phyloP scores from a whole-genome alignment of 2,888 invertebrate genomes.

The Bibio marci region DNA sequence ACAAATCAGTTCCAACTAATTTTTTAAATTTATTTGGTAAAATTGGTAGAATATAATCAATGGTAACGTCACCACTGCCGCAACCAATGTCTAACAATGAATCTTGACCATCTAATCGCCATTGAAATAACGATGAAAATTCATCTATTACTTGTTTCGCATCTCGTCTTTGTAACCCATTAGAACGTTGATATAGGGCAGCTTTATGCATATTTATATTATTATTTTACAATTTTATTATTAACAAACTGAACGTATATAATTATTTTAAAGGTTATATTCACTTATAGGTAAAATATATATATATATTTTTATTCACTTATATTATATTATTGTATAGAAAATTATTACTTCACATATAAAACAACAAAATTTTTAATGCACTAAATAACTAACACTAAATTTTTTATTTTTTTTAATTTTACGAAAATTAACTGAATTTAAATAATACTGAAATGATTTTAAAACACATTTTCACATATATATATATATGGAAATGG shows the following conservation, averaged over 20 bases:
- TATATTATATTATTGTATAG: too few species aligned
- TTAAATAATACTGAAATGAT: too few species aligned
- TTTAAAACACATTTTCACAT: too few species aligned
- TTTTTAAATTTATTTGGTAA: conserved; percentile 36
- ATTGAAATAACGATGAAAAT: conserved; percentile 38
- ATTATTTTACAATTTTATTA: background rate
- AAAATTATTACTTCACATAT: too few species aligned
- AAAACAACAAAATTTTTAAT: too few species aligned
- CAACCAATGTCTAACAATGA: conserved; percentile 54
- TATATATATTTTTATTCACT: too few species aligned
- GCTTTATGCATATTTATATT: conserved; percentile 39
- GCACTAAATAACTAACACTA: too few species aligned
- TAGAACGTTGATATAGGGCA: conserved; percentile 47
- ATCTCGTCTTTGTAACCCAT: conserved; percentile 49
- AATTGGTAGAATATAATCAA: conserved; percentile 41
- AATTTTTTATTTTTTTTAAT: too few species aligned
- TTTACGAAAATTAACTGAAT: too few species aligned
- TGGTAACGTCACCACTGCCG: conserved; percentile 53
- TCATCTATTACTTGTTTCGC: conserved; percentile 44
- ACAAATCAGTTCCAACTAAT: conserved; percentile 50
- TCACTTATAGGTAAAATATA: too few species aligned
- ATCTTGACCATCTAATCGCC: conserved; percentile 33
- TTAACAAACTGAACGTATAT: background rate
- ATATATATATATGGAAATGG: too few species aligned
- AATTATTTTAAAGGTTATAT: too few species aligned